A percentile compares a stretch with the other conserved stretches of the same genome.
These are phyloP conservation scores for Cyrtonyx montezumae DNA, from an alignment of 2,113 vertebrate genomes.

Conservation along the genomic window DNA sequence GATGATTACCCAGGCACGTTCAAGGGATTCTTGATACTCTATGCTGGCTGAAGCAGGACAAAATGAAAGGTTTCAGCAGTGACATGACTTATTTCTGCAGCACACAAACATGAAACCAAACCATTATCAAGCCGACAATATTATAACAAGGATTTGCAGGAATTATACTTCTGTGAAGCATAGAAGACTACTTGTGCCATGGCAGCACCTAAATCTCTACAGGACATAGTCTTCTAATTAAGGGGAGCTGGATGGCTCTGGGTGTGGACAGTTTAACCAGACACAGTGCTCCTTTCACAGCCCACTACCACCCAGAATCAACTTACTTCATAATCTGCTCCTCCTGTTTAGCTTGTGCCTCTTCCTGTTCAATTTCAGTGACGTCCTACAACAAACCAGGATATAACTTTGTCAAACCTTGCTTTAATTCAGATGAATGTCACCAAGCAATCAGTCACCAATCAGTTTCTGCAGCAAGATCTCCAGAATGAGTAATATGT, in stretches of 20 bases:
- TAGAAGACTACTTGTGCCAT: not conserved
- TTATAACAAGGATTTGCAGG: not conserved
- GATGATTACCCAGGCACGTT: not conserved
- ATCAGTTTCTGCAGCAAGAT: not conserved
- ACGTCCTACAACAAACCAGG: conserved; percentile 84
- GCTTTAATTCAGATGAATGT: not conserved
- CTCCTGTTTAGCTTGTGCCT: conserved; percentile 90
- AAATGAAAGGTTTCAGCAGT: not conserved
- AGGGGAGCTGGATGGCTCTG: not conserved
- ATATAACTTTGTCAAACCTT: not conserved
- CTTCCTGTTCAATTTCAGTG: conserved; percentile 87
- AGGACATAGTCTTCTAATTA: accelerated
- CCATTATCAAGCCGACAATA: not conserved
- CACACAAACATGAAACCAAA: not conserved
- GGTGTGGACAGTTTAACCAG: not conserved
- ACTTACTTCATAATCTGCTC: conserved; percentile 91
- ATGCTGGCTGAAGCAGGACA: not conserved
- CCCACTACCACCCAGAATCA: not conserved
- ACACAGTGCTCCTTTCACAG: not conserved
- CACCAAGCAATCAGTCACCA: not conserved
- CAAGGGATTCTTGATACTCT: not conserved
- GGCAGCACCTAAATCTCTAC: not conserved
- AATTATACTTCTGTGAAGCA: not conserved
- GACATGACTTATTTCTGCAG: not conserved
- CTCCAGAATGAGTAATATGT: not conserved